These are phyloP conservation scores for Philereme transversata DNA, from an alignment of 2,888 invertebrate genomes.

Conservation along the genomic window DNA sequence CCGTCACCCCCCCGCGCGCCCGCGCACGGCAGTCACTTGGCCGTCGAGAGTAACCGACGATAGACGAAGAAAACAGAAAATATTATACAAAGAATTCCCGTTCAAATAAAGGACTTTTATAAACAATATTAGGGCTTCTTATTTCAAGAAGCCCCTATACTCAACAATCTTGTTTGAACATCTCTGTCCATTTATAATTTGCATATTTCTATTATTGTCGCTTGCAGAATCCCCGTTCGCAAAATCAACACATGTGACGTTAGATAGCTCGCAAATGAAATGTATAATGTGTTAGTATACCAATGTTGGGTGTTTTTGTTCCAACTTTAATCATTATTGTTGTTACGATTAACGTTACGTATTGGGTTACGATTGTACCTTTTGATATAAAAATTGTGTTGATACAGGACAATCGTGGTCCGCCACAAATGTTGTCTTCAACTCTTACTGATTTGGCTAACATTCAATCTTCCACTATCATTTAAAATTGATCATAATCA, in stretches of 20 bases:
- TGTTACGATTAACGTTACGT: neutral
- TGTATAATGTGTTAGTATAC: constrained; percentile 53
- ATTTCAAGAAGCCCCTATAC: no score
- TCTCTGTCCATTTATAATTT: constrained; percentile 64
- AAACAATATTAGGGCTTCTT: no score
- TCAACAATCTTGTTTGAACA: constrained; percentile 70
- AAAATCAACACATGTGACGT: constrained; percentile 63
- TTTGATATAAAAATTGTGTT: constrained; percentile 8
- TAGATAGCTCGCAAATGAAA: constrained; percentile 51
- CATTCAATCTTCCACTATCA: no score
- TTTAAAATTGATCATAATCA: no score
- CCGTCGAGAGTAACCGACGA: no score
- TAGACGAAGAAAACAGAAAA: no score
- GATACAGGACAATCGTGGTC: neutral
- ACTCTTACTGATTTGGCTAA: no score
- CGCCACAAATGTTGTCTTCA: no score
- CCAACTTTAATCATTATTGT: neutral
- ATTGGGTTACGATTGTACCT: neutral
- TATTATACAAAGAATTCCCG: no score
- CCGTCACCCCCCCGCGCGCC: no score
- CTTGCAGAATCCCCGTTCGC: constrained; percentile 52
- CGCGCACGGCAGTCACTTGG: no score
- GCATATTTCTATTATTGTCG: constrained; percentile 75
- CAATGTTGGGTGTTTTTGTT: constrained; percentile 21
- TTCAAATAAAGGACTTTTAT: no score